Evolutionary conservation across 2,888 invertebrate species (phyloP), one percentile per base, ranked within the genome.

Genomic region (Schizaphis graminum): DNA sequence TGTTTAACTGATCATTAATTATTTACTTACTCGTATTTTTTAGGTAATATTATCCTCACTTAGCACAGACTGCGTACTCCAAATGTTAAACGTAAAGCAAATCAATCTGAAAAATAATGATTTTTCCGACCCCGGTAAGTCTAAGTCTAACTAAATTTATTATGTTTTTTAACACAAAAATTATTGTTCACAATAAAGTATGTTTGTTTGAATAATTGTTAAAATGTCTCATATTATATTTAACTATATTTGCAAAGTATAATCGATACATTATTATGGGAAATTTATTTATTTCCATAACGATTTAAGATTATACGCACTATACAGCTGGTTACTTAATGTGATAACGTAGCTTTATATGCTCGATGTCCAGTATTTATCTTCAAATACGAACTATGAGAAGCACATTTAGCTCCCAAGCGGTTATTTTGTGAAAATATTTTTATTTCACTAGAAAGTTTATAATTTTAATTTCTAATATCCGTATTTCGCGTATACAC

Each of bases 81-180:
- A 77, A 3, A 2, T 35, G 3, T 2, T 0, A 3, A 7, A 7
- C 3, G 8, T 3, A 21, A 8, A 0, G 0, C 2, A 35, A 35
- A 8, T 3, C 21, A 7, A 77, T 35, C 7, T 21, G 7, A 21
- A 77, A 77, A 11, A 2, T 8, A 2, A 7, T 35, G 0, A 2
- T 35, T 21, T 26, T 35, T 21, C 21, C 21, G 21, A 8, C 1
- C 7, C 5, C 3, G 21, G 77, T 77, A 77, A 77, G 77, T 77
- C 8, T 77, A 77, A 77, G 77, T 77, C 8, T 35, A 35, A 77
- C 77, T 77, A 21, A 47, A 47, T n/a, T 5, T 21, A 41, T 77
- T 21, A 35, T 77, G 8, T 8, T 77, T 35, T 77, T 10, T 35
- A 77, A 77, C 77, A 35, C 8, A 77, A 16, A n/a, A 67, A 4